Evolutionary conservation across 2,888 invertebrate genomes (phyloP).

Genomic region (Leuctra nigra): DNA sequence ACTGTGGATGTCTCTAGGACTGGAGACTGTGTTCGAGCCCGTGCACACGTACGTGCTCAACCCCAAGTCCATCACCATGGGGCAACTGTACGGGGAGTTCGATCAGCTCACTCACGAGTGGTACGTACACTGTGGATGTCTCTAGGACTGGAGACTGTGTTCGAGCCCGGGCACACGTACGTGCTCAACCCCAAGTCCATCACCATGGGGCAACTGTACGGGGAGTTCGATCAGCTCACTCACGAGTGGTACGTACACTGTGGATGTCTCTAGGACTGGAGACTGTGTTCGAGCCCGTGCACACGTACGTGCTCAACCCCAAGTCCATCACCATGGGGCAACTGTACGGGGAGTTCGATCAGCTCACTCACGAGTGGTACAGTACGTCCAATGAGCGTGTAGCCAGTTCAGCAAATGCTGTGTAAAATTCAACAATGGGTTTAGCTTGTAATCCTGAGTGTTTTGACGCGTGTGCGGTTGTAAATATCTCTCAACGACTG

Average conservation of each 20-base stretch:
- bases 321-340: constrained; percentile 81
- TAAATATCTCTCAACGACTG: too few species aligned
- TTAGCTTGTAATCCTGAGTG: too few species aligned
- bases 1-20: too few species aligned
- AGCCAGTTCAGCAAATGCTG: too few species aligned
- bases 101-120: constrained; percentile 74
- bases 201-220: constrained; percentile 77
- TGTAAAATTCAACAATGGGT: too few species aligned
- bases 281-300: constrained; percentile 59
- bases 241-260: constrained; percentile 65
- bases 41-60: constrained; percentile 61
- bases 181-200: constrained; percentile 76
- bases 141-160: too few species aligned
- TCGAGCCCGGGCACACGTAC: constrained; percentile 54
- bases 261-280: too few species aligned
- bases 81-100: constrained; percentile 75
- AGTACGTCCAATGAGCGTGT: too few species aligned
- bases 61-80: constrained; percentile 79
- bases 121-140: too few species aligned
- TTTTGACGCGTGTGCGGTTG: too few species aligned
- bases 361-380: constrained; percentile 74
- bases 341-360: constrained; percentile 73
- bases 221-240: constrained; percentile 71
- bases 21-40: too few species aligned
- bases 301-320: constrained; percentile 63